These are phyloP conservation scores for Hesperophylax magnus DNA, from an alignment of 1,140 invertebrate genomes.

Conservation along the genomic window DNA sequence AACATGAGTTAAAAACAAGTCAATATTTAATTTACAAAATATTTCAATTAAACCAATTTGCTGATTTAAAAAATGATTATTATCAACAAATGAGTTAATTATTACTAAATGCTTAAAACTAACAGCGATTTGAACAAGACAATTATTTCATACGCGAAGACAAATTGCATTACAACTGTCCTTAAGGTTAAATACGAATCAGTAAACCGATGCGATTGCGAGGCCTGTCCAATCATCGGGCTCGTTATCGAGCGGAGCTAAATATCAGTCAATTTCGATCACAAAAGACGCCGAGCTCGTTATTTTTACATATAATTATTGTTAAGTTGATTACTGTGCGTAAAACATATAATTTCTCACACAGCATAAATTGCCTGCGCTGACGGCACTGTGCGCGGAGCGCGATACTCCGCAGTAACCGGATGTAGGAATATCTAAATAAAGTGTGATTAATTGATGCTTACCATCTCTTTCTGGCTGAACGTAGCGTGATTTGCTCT, in stretches of 20 bases:
- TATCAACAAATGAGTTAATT: too few relatives aligned
- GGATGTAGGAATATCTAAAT: conserved; percentile 49
- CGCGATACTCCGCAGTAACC: conserved; percentile 1
- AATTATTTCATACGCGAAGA: neutral
- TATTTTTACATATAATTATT: conserved; percentile 54
- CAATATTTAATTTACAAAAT: neutral
- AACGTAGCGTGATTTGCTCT: neutral
- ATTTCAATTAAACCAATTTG: neutral
- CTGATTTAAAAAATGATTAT: too few relatives aligned
- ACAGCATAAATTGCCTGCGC: conserved; percentile 20
- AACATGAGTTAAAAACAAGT: neutral
- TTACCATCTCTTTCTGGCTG: conserved; percentile 26
- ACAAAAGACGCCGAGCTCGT: conserved; percentile 39
- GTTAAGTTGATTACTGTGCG: conserved; percentile 53
- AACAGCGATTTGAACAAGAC: neutral
- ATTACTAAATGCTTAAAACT: too few relatives aligned
- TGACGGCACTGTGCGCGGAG: neutral
- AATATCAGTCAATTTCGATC: conserved; percentile 35
- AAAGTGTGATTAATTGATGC: neutral
- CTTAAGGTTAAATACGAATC: conserved; percentile 6
- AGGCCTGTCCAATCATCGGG: conserved; percentile 21
- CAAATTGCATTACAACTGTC: neutral
- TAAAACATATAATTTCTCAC: conserved; percentile 36
- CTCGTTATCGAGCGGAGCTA: conserved; percentile 28
- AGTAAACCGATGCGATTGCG: neutral